phyloP scores from a whole-genome alignment of 2,888 invertebrate genomes.

The Lycocerus yunnanus region DNA sequence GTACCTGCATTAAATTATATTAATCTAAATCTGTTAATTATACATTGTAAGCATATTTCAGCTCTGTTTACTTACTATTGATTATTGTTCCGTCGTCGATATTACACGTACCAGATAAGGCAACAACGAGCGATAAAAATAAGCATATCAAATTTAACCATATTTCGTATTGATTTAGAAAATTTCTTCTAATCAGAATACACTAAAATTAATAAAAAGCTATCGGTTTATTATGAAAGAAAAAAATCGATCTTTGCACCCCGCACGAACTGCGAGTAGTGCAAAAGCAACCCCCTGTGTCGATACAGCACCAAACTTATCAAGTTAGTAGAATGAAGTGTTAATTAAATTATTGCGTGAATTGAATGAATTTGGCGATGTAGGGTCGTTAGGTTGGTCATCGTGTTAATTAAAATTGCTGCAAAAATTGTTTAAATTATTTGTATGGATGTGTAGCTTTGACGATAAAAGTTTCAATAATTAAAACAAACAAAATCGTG shows the following conservation, averaged over 20 bases:
- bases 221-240: neutral
- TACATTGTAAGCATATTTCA: neutral
- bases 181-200: slow-evolving; percentile 48
- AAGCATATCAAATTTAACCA: slow-evolving; percentile 53
- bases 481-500: neutral
- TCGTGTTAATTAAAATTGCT: neutral
- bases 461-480: neutral
- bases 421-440: neutral
- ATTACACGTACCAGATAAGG: neutral
- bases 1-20: slow-evolving; percentile 32
- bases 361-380: neutral
- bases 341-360: neutral
- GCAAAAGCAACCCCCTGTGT: neutral
- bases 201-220: slow-evolving; percentile 39
- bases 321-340: neutral
- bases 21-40: neutral
- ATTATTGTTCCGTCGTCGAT: neutral
- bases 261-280: neutral
- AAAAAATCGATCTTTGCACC: neutral
- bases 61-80: neutral
- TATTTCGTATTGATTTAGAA: slow-evolving; percentile 52
- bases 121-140: slow-evolving; percentile 23
- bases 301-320: neutral
- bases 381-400: neutral
- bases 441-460: neutral